A percentile compares a stretch with the other conserved stretches of the same genome.
Conservation (phyloP, 2,113 vertebrate genomes). For the Syngnathus floridae region DNA sequence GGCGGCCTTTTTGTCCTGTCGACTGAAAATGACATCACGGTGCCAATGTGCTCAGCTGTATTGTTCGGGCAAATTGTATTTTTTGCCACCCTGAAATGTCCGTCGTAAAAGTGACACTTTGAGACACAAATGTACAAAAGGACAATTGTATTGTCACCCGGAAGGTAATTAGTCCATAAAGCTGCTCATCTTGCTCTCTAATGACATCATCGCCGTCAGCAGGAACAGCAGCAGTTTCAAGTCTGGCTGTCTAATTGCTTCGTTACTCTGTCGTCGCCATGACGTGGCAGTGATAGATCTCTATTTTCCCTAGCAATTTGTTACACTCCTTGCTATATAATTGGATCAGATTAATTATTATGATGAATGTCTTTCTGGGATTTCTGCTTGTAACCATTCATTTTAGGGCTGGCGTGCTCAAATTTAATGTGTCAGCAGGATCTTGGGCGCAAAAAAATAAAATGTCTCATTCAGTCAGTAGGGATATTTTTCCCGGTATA, state of each 20-base stretch:
- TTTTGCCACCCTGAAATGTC: neutral
- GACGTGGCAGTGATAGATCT: constrained; percentile 99
- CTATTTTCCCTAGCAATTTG: constrained; percentile 99
- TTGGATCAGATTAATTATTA: constrained; percentile 99
- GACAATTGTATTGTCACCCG: constrained; percentile 7
- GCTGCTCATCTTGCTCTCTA: constrained; percentile 78
- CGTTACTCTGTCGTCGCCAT: constrained; percentile 89
- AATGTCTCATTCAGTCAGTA: neutral
- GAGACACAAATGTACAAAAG: constrained; percentile 3
- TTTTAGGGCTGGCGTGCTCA: constrained; percentile 78
- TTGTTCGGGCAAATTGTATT: neutral
- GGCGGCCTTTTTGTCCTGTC: no score
- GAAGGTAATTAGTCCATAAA: constrained; percentile 57
- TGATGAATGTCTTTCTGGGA: constrained; percentile 93
- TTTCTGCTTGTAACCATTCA: constrained; percentile 89
- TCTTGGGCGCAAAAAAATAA: constrained; percentile 19
- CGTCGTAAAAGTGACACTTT: neutral
- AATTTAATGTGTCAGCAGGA: constrained; percentile 80
- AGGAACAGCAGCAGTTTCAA: constrained; percentile 78
- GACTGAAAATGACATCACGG: no score
- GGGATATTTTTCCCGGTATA: neutral
- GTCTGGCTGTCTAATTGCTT: constrained; percentile 95
- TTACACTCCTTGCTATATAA: constrained; percentile 99
- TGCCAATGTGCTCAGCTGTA: neutral
- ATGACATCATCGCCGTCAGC: constrained; percentile 94